Conservation (phyloP, 2,113 vertebrate species). For the Chaenocephalus aceratus region DNA sequence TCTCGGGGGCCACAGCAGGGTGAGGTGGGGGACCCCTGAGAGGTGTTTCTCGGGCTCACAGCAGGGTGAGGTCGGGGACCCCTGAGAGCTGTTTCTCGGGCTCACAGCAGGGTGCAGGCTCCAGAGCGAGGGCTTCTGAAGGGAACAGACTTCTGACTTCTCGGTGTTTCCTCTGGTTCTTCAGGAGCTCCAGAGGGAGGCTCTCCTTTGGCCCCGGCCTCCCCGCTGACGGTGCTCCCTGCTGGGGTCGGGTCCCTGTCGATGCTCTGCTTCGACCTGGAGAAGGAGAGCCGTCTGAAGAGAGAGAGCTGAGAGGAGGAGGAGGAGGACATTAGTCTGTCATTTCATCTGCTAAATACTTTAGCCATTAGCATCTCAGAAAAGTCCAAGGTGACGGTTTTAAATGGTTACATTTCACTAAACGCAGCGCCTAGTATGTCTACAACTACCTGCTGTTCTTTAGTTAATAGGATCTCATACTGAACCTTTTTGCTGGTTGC, state of each 20-base stretch:
- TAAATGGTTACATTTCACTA: no score
- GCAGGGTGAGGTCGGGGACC: background rate
- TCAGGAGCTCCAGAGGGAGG: background rate
- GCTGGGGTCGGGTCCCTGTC: constrained; percentile 14
- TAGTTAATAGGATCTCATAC: no score
- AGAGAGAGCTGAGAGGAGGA: constrained; percentile 73
- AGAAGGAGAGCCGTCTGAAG: constrained; percentile 74
- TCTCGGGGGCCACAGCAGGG: no score
- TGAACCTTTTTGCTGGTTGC: constrained; percentile 76
- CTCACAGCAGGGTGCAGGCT: constrained; percentile 77
- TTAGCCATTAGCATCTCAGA: no score
- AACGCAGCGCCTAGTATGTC: no score
- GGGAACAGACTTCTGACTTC: background rate
- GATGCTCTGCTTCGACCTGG: constrained; percentile 50
- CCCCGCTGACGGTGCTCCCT: background rate
- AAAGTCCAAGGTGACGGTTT: no score
- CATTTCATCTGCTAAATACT: no score
- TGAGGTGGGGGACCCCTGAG: constrained; percentile 10
- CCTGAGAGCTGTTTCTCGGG: background rate
- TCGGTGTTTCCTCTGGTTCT: background rate
- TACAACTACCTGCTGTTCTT: no score
- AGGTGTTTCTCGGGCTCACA: no score
- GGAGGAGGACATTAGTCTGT: background rate
- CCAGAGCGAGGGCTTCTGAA: constrained; percentile 70
- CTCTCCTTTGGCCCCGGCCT: background rate